Evolutionary conservation across 2,888 invertebrate genomes (phyloP).

Genomic region (Herminia tarsipennalis): DNA sequence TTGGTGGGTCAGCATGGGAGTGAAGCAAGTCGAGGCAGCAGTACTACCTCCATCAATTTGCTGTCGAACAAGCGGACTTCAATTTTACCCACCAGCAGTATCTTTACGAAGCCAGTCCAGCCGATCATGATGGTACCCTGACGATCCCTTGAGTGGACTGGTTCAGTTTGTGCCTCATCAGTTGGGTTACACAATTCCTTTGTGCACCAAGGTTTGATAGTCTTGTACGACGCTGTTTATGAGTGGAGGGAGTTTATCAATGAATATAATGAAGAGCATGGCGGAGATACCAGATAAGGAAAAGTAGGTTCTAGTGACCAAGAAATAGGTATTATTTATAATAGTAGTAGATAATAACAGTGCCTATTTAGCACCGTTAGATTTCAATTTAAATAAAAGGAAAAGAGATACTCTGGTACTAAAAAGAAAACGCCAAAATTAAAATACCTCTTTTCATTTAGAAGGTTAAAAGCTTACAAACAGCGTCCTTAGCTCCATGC

Average conservation of each 20-base stretch:
- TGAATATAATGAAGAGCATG: slow-evolving; percentile 67
- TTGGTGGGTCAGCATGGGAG: slow-evolving; percentile 89
- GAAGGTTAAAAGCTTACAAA: too few relatives aligned
- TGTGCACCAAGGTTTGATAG: slow-evolving; percentile 86
- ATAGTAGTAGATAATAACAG: too few relatives aligned
- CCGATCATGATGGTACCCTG: slow-evolving; percentile 72
- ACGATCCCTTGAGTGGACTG: slow-evolving; percentile 80
- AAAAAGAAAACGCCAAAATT: too few relatives aligned
- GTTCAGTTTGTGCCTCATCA: slow-evolving; percentile 76
- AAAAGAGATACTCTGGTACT: too few relatives aligned
- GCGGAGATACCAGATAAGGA: slow-evolving; percentile 73
- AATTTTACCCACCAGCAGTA: slow-evolving; percentile 88
- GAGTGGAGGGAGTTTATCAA: slow-evolving; percentile 86
- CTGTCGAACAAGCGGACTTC: slow-evolving; percentile 87
- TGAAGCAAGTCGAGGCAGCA: slow-evolving; percentile 87
- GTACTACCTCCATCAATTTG: slow-evolving; percentile 90
- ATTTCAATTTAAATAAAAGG: too few relatives aligned
- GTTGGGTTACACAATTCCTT: slow-evolving; percentile 85
- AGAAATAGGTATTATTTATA: too few relatives aligned
- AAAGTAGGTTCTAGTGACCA: too few relatives aligned
- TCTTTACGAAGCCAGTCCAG: slow-evolving; percentile 81
- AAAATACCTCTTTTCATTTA: too few relatives aligned
- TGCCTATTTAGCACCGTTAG: too few relatives aligned
- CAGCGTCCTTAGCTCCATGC: too few relatives aligned
- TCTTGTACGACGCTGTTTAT: slow-evolving; percentile 83